Evolutionary conservation across 2,888 invertebrate species (phyloP).

Genomic region (Pogonocherus hispidulus): DNA sequence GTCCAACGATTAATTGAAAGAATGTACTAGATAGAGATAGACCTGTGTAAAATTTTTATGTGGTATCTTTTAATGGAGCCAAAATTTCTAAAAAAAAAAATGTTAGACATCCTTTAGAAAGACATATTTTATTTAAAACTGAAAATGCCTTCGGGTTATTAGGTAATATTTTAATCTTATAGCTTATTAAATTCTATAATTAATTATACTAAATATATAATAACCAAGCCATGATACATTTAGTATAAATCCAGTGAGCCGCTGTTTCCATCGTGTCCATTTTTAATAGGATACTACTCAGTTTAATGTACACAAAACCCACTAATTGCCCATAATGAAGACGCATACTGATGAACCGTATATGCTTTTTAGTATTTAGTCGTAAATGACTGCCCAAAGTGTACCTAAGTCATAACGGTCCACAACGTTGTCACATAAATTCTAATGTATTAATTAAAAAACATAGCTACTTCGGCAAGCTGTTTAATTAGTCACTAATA

Average conservation of each 20-base stretch:
- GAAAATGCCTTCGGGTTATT: no score
- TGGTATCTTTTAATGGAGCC: no score
- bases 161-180: no score
- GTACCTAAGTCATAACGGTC: conserved; percentile 27
- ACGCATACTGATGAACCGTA: conserved; percentile 40
- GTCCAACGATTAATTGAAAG: no score
- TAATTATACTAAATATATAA: no score
- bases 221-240: no score
- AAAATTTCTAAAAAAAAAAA: no score
- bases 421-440: conserved; percentile 28
- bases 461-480: conserved; percentile 7
- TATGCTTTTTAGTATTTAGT: conserved; percentile 33
- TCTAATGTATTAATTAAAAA: conserved; percentile 34
- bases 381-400: conserved; percentile 37
- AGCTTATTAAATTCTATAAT: no score
- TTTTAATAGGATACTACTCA: conserved; percentile 10
- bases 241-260: not conserved
- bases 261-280: not conserved
- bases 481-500: conserved; percentile 13
- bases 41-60: no score
- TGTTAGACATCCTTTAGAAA: no score
- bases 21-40: no score
- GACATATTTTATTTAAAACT: no score
- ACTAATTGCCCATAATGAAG: conserved; percentile 41
- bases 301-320: conserved; percentile 39